A percentile compares a stretch with the other conserved stretches of the same genome.
phyloP scores from a whole-genome alignment of 1,140 invertebrate species.

The Hermatobates lingyangjiaoensis region DNA sequence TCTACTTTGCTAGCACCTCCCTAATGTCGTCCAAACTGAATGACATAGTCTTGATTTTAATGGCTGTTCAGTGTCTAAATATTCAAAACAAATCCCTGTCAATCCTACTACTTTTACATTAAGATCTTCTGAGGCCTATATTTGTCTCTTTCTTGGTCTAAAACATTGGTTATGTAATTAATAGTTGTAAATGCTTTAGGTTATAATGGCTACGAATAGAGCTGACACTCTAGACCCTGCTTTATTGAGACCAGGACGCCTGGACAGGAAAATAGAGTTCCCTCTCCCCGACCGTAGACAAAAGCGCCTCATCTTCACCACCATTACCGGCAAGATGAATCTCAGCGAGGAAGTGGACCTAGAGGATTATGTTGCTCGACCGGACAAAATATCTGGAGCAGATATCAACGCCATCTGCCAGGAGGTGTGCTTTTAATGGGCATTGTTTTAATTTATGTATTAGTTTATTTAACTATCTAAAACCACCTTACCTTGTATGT shows the following conservation, averaged over 20 bases:
- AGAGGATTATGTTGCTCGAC: conserved; percentile 95
- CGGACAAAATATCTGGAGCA: conserved; percentile 95
- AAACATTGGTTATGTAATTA: too few species aligned
- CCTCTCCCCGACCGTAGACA: conserved; percentile 93
- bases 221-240: conserved; percentile 98
- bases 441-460: not conserved
- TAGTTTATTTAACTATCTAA: not conserved
- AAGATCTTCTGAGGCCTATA: too few species aligned
- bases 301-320: conserved; percentile 94
- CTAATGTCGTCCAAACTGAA: too few species aligned
- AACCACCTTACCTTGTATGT: not conserved
- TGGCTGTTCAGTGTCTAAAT: too few species aligned
- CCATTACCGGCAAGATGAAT: conserved; percentile 97
- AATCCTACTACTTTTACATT: too few species aligned
- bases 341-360: conserved; percentile 98
- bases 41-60: too few species aligned
- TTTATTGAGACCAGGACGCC: conserved; percentile 81
- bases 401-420: conserved; percentile 99
- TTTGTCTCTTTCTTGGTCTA: too few species aligned
- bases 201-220: conserved; percentile 99
- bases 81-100: too few species aligned
- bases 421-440: conserved; percentile 54
- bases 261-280: conserved; percentile 98
- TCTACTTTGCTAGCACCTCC: too few species aligned
- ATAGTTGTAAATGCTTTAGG: conserved; percentile 31